A percentile compares a stretch with the other conserved stretches of the same genome.
These are phyloP conservation scores for Salvelinus sp. DNA, from an alignment of 2,113 vertebrate species.

Conservation along the genomic window DNA sequence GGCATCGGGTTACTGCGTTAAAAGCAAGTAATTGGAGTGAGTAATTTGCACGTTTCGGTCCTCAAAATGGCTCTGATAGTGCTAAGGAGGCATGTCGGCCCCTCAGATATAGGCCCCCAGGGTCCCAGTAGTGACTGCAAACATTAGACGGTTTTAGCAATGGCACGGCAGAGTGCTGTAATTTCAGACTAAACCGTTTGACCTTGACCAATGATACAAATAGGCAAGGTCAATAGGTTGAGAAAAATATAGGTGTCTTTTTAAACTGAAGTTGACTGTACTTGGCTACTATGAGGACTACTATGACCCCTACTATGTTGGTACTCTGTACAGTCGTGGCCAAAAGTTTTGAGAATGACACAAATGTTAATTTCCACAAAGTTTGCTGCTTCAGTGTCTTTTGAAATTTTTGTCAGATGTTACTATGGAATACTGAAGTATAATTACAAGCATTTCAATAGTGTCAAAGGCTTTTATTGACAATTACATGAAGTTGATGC, in stretches of 20 bases:
- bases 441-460: too few relatives aligned
- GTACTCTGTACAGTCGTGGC: not conserved
- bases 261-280: not conserved
- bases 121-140: constrained; percentile 32
- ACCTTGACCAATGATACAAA: constrained; percentile 46
- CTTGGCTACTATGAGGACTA: too few relatives aligned
- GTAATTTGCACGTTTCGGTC: constrained; percentile 65
- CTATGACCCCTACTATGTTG: too few relatives aligned
- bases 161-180: constrained; percentile 19
- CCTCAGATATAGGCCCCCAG: constrained; percentile 52
- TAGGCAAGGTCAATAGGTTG: not conserved
- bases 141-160: constrained; percentile 51
- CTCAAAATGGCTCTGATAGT: constrained; percentile 61
- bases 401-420: too few relatives aligned
- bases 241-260: not conserved
- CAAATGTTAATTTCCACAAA: too few relatives aligned
- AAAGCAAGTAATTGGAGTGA: constrained; percentile 77
- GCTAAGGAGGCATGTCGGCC: constrained; percentile 68
- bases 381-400: too few relatives aligned
- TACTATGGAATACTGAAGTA: too few relatives aligned
- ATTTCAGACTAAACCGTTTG: constrained; percentile 32
- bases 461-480: too few relatives aligned
- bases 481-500: too few relatives aligned
- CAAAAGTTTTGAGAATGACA: too few relatives aligned
- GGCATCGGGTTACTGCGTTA: constrained; percentile 70